phyloP scores from a whole-genome alignment of 2,888 invertebrate species.

The Geophilus truncorum region DNA sequence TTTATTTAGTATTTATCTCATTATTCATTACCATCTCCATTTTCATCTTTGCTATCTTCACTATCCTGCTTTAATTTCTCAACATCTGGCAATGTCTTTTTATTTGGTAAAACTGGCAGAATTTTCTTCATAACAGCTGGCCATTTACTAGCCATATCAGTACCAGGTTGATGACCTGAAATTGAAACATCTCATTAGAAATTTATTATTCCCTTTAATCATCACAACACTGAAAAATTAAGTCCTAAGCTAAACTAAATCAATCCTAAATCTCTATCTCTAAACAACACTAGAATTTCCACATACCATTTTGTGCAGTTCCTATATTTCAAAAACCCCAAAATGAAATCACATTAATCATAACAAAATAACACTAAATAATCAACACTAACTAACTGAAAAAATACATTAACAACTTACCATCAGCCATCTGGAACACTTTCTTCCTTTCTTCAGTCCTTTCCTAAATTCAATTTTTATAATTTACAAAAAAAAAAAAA shows the following conservation, averaged over 20 bases:
- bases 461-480: conserved; percentile 63
- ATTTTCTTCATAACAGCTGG: conserved; percentile 36
- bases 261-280: too few species aligned
- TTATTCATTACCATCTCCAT: conserved; percentile 27
- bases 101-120: conserved; percentile 36
- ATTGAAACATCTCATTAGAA: background rate
- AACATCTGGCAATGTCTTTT: conserved; percentile 30
- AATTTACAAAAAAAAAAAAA: background rate
- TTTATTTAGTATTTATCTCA: too few species aligned
- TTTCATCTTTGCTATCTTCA: background rate
- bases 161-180: conserved; percentile 1
- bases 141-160: conserved; percentile 28
- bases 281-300: too few species aligned
- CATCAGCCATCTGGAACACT: conserved; percentile 79
- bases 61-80: conserved; percentile 13
- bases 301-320: conserved; percentile 10
- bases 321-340: background rate
- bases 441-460: conserved; percentile 88
- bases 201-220: too few species aligned
- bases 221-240: too few species aligned
- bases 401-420: too few species aligned
- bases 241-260: too few species aligned
- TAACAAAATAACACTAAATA: background rate
- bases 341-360: background rate
- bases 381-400: too few species aligned